A percentile compares a stretch with the other conserved stretches of the same genome.
Evolutionary conservation across 2,797 vertebrate species (phyloP).

Genomic region (Numenius phaeopus): DNA sequence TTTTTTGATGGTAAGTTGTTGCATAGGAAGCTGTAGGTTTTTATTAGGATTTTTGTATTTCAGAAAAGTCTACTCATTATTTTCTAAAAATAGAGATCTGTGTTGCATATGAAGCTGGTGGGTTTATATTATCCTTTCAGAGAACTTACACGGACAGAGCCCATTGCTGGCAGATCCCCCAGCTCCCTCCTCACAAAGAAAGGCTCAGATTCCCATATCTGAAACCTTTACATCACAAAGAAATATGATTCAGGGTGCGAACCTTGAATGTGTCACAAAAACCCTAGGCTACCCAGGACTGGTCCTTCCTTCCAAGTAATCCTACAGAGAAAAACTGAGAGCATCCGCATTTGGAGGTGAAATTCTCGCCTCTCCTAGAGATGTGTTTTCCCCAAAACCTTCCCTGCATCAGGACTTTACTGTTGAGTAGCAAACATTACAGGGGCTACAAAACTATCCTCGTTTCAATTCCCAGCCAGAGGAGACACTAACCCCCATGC

Average conservation of each 20-base stretch:
- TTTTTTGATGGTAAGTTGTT: not conserved
- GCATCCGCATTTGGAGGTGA: not conserved
- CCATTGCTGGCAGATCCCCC: not conserved
- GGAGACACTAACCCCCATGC: not conserved
- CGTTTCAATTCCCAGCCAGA: not conserved
- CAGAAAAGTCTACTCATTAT: not conserved
- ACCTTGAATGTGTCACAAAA: not conserved
- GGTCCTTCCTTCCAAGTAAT: not conserved
- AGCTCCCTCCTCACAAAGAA: not conserved
- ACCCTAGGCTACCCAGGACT: not conserved
- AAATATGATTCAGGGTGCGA: not conserved
- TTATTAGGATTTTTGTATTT: not conserved
- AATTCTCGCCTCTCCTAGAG: not conserved
- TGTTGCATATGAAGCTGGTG: not conserved
- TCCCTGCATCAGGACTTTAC: not conserved
- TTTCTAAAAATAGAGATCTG: not conserved
- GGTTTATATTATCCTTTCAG: not conserved
- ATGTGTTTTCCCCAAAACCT: fast-evolving
- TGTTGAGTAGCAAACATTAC: not conserved
- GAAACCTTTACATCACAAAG: not conserved
- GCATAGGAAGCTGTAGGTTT: not conserved
- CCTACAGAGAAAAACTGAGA: not conserved
- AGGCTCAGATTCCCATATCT: not conserved
- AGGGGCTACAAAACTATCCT: not conserved
- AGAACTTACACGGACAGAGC: not conserved